Percentiles rank a stretch among this genome's conserved stretches.
Evolutionary conservation across 2,888 invertebrate genomes (phyloP).

Genomic region (Didymodactylos carnosus): DNA sequence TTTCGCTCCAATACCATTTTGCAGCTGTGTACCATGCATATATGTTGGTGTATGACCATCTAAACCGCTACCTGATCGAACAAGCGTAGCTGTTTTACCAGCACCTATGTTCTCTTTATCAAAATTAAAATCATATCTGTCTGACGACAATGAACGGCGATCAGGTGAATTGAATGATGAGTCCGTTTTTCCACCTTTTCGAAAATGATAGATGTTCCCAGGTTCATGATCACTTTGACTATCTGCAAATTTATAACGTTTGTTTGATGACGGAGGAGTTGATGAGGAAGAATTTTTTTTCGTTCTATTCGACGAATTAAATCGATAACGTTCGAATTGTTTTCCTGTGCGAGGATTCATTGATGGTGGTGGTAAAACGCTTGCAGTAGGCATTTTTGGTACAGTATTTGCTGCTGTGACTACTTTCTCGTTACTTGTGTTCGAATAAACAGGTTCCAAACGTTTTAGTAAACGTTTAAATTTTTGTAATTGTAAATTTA

Average conservation of each 20-base stretch:
- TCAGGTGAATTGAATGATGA: background rate
- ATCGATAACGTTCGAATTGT: background rate
- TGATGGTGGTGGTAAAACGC: background rate
- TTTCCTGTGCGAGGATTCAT: background rate
- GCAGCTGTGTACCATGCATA: background rate
- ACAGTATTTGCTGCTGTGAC: background rate
- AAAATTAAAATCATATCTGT: background rate
- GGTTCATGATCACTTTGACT: background rate
- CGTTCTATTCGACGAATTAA: background rate
- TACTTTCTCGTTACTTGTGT: background rate
- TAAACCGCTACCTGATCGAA: background rate
- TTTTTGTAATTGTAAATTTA: background rate
- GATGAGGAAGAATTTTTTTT: background rate
- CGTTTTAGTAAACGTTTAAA: background rate
- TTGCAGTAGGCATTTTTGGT: no score
- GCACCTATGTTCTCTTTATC: background rate
- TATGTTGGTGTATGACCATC: background rate
- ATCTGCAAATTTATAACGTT: background rate
- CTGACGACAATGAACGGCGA: background rate
- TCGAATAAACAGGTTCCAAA: background rate
- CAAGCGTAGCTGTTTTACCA: background rate
- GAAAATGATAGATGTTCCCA: background rate
- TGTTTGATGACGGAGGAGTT: background rate
- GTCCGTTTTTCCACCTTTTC: no score
- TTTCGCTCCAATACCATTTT: no score